Evolutionary conservation across 2,888 invertebrate species (phyloP).

Genomic region (Campaea margaritaria): DNA sequence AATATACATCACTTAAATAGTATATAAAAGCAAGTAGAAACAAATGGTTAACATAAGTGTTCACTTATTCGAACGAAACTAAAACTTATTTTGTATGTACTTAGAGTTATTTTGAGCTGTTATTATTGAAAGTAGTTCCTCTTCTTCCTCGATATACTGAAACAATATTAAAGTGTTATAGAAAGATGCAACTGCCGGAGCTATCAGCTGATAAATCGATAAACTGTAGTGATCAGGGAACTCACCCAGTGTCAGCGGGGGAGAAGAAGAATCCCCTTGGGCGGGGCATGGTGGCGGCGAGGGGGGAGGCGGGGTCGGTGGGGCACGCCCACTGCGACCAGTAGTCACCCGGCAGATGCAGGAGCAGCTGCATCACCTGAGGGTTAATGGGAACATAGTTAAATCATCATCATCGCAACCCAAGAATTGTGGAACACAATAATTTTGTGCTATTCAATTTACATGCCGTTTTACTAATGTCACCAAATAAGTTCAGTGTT

Average conservation of each 20-base stretch:
- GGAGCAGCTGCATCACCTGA: slow-evolving; percentile 88
- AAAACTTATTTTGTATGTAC: slow-evolving; percentile 33
- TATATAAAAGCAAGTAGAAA: background rate
- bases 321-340: slow-evolving; percentile 90
- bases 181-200: no score
- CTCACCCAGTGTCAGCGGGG: slow-evolving; percentile 73
- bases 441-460: background rate
- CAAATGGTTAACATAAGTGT: slow-evolving; percentile 62
- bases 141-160: slow-evolving; percentile 73
- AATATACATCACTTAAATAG: slow-evolving; percentile 1
- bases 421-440: no score
- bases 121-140: slow-evolving; percentile 71
- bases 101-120: slow-evolving; percentile 15
- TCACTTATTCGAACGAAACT: slow-evolving; percentile 52
- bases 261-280: slow-evolving; percentile 80
- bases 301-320: slow-evolving; percentile 48
- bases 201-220: no score
- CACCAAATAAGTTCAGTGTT: no score
- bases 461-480: no score
- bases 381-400: background rate
- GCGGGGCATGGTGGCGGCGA: slow-evolving; percentile 42
- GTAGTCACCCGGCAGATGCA: slow-evolving; percentile 90
- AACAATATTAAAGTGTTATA: slow-evolving; percentile 35
- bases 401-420: background rate
- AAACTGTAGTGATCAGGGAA: no score